These are phyloP conservation scores for Gopherus evgoodei DNA, from an alignment of 2,113 vertebrate genomes.

Conservation along the genomic window DNA sequence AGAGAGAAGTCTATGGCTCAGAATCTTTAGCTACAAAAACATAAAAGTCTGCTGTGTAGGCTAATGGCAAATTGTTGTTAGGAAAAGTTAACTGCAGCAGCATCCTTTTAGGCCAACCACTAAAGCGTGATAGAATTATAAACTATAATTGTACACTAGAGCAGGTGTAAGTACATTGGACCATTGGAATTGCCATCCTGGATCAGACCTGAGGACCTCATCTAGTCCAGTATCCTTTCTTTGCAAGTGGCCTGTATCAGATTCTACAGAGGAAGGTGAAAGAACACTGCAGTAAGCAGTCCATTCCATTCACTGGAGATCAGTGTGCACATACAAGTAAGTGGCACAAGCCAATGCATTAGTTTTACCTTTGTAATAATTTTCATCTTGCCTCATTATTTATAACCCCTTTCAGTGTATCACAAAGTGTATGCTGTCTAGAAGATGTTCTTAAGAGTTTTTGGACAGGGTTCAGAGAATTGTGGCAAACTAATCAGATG, in stretches of 20 bases:
- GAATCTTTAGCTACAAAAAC: background rate
- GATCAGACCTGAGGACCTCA: background rate
- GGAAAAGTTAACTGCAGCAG: background rate
- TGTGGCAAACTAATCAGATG: background rate
- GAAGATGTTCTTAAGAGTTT: background rate
- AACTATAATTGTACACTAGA: background rate
- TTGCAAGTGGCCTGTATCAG: background rate
- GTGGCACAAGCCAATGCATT: background rate
- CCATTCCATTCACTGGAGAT: background rate
- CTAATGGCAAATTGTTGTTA: background rate
- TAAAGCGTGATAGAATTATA: background rate
- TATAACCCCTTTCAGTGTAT: background rate
- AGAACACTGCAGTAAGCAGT: background rate
- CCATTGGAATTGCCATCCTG: background rate
- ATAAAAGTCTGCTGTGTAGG: background rate
- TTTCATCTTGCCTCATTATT: background rate
- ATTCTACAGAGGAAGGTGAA: background rate
- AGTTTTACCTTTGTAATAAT: background rate
- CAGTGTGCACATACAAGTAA: background rate
- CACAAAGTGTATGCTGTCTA: background rate
- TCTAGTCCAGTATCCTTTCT: rapidly evolving
- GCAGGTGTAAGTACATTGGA: background rate
- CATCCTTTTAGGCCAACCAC: background rate
- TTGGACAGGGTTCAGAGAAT: conserved; percentile 1
- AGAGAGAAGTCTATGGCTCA: background rate